These are phyloP conservation scores for Phylloscopus trochilus DNA, from an alignment of 2,113 vertebrate species.

Conservation along the genomic window DNA sequence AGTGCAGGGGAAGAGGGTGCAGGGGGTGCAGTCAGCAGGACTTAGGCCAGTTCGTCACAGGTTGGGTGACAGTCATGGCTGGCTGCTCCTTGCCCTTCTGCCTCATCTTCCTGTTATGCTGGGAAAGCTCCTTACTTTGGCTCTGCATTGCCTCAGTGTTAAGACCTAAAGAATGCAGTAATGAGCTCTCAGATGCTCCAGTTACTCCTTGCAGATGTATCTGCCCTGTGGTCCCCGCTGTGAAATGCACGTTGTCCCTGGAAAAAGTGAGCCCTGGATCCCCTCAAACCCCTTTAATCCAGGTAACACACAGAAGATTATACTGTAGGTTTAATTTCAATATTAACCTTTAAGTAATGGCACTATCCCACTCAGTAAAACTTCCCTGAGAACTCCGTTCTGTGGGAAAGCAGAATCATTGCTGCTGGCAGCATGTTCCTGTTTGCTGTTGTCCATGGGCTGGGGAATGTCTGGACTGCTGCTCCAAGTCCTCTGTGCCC, in stretches of 20 bases:
- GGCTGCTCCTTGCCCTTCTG: neutral
- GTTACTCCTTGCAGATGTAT: neutral
- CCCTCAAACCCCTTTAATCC: neutral
- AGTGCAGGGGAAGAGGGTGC: neutral
- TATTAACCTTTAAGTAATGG: neutral
- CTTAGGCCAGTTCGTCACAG: neutral
- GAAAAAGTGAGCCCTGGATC: neutral
- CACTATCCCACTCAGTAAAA: neutral
- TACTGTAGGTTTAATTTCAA: neutral
- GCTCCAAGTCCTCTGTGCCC: neutral
- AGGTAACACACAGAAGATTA: neutral
- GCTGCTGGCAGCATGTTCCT: neutral
- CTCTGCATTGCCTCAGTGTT: neutral
- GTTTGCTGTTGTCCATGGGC: neutral
- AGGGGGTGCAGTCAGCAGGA: neutral
- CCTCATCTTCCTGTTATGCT: neutral
- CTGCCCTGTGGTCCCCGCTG: neutral
- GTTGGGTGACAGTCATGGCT: neutral
- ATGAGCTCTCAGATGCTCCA: neutral
- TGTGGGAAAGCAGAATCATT: neutral
- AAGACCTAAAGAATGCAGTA: neutral
- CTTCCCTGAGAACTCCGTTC: neutral
- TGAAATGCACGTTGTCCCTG: neutral
- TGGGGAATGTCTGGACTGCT: rapidly evolving
- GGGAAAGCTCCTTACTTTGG: neutral